Evolutionary conservation across 2,888 invertebrate species (phyloP), one percentile per base, ranked within the genome.

Genomic region (Pseudeuparius sepicola): DNA sequence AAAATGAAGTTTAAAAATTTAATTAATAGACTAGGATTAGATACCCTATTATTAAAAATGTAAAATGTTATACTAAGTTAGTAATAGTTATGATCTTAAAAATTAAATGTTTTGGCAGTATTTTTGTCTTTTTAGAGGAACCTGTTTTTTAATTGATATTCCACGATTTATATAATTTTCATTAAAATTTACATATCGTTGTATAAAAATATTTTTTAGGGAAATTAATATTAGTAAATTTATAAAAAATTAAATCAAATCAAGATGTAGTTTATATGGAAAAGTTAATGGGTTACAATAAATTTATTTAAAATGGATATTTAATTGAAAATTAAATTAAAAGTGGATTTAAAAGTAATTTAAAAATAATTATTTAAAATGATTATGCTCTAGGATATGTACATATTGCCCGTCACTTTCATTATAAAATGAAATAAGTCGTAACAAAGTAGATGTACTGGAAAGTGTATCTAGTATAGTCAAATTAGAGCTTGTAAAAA

Each of bases 381-480:
- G 74, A 68, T 71, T 39, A 50, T 58, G 70, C 68, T 63, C 70
- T 76, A 66, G 70, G 68, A 68, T 73, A 75, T 75, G 77, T 68
- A 79, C 78, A 79, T 70, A 81, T 78, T 73, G 78, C 78, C 79
- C 78, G 78, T 79, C 78, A 66, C 74, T 78, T 74, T 76, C 73
- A 66, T 66, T 56, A 50, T 44, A 68, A 74, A 52, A 63, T 72
- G 71, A 65, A 74, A 78, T 73, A 80, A 79, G 79, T 79, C 79
- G 79, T 79, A 80, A 79, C 78, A 80, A 70, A 78, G 78, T 78
- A 77, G 75, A 65, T 62, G 66, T 77, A 78, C 71, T 70, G 76
- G 77, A 79, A 79, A 70, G 72, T 77, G 72, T 66, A 64, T 68
- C 73, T 77, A 70, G 75, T 67, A 66, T 66, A 65, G 53, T 24